phyloP scores from a whole-genome alignment of 2,888 invertebrate genomes.

The Hecatera dysodea region DNA sequence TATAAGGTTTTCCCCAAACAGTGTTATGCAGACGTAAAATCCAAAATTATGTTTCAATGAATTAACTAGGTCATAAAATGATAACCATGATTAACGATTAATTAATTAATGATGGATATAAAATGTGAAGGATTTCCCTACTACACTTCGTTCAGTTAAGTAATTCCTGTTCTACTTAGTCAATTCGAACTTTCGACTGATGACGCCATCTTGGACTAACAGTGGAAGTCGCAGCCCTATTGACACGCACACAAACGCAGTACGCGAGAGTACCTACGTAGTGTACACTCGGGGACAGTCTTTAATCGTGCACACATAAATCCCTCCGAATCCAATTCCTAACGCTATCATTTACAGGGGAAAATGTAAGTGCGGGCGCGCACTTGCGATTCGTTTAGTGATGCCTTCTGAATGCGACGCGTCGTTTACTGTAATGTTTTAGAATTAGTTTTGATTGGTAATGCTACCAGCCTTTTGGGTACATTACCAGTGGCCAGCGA shows the following conservation, averaged over 20 bases:
- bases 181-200: too few relatives aligned
- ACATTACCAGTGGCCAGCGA: too few relatives aligned
- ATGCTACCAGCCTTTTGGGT: too few relatives aligned
- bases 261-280: conserved; percentile 20
- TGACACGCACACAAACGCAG: conserved; percentile 38
- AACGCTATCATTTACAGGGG: conserved; percentile 75
- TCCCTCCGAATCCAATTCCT: conserved; percentile 74
- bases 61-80: too few relatives aligned
- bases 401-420: background rate
- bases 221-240: conserved; percentile 46
- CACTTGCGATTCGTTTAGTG: conserved; percentile 47
- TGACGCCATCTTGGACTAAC: background rate
- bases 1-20: too few relatives aligned
- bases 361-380: conserved; percentile 56
- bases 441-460: background rate
- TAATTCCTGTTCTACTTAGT: too few relatives aligned
- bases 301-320: conserved; percentile 76
- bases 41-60: too few relatives aligned
- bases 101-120: too few relatives aligned
- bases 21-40: too few relatives aligned
- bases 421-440: background rate
- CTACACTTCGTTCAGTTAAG: too few relatives aligned
- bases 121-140: too few relatives aligned
- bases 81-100: too few relatives aligned
- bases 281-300: conserved; percentile 63